Base-by-base conservation (phyloP, 2,113 vertebrate genomes). In the Leucoraja erinaceus region DNA sequence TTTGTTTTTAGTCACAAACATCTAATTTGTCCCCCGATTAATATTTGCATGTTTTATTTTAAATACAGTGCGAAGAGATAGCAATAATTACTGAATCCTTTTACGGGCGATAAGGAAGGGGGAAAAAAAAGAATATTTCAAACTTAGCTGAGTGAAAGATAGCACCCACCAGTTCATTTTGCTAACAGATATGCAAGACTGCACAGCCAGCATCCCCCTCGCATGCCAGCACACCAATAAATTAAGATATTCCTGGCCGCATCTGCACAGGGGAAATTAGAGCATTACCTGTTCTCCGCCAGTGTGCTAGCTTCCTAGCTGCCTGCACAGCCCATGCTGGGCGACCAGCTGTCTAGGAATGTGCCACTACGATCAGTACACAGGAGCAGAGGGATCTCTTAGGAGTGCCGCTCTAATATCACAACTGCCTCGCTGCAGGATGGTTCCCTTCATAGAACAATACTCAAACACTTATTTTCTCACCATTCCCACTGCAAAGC, bases 191-290 rank as follows among this genome's bases (percentile, higher is more conserved):
- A 96, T 96, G 96, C 96, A 96, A 96, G 96, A 95, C 96, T 96
- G 96, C 96, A 95, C 97, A 95, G 94, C 96, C 95, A 95, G 96
- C 96, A 95, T 95, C 96, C 96, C 97, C 95, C 95, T 96, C 95
- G 97, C 96, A 96, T 97, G 97, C 97, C 97, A 97, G 97, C 96
- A 96, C 97, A 96, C 96, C 97, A 97, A 97, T 97, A 97, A 97
- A 97, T 97, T 97, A 97, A 97, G 97, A 97, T 97, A 97, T 97
- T 97, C 97, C 97, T 97, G 97, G 97, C 96, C 96, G 96, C 96
- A 97, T 97, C 96, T 97, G 97, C 97, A 97, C 97, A 96, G 96
- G 97, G 97, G 97, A 97, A 97, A 97, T 97, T 96, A 97, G 96
- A 97, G 96, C 96, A 96, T 97, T 97, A 97, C 97, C 97, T 97